Evolutionary conservation across 2,888 invertebrate species (phyloP), one percentile per base, ranked within the genome.

Genomic region (Aplocera efformata): DNA sequence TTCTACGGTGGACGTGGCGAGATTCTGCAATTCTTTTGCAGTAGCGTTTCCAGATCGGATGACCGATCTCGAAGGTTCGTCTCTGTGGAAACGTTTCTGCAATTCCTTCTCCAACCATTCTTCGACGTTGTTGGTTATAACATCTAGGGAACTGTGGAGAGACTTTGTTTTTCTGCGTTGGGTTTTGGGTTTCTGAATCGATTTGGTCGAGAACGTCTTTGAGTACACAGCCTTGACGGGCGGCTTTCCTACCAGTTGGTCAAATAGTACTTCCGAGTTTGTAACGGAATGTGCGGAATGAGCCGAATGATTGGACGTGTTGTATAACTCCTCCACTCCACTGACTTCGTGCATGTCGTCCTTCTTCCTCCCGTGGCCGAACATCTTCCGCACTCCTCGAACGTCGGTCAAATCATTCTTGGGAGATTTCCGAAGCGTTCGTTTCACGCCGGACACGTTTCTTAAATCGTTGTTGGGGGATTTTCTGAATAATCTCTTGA

Each of bases 371-470:
- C 57, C 50, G 9, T 52, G 52, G 1, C 53, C 40, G 50, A 77
- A 82, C 50, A 77, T 41, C 1, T 55, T 49, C 20, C 63, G 65
- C 6, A 84, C 73, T 0, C 82, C 84, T 5, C 76, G 48, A 0
- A 84, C 69, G 40, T 83, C 79, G 0, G 53, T 50, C 11, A 84
- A 39, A 10, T 84, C 77, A 44, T 85, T 79, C 11, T 40, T 61
- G 0, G 81, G 81, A 0, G 76, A 73, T 2, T 50, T 55, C 1
- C 50, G 45, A 2, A 56, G 58, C 10, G 56, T 57, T 24, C 60
- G 58, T 44, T 76, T 82, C 0, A 84, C 78, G 1, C 86, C 84
- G 0, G 73, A 71, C 0, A 86, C 74, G 32, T 84, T 67, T 1
- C 72, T 56, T 34, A 84, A 50, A 29, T 85, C 81, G 33, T 85